These are phyloP conservation scores for Anastatus disparis DNA, from an alignment of 1,140 invertebrate genomes.

Conservation along the genomic window DNA sequence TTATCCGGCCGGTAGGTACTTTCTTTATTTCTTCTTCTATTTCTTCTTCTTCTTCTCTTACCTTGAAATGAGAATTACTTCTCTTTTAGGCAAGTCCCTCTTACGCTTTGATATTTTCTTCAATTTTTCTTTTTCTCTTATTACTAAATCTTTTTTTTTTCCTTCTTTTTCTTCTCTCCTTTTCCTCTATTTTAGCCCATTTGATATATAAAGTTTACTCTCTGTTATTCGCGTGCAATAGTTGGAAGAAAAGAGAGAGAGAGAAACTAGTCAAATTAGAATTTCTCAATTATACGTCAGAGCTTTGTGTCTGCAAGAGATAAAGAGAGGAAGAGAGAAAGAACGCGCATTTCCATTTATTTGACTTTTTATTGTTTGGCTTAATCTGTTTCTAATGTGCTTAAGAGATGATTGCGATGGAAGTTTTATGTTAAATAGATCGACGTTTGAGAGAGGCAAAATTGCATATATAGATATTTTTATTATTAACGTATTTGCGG, in stretches of 20 bases:
- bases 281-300: constrained; percentile 1
- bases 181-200: background rate
- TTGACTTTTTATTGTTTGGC: background rate
- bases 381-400: background rate
- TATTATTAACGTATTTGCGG: too few relatives aligned
- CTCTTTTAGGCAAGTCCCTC: background rate
- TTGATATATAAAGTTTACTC: too few relatives aligned
- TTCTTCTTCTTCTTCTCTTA: background rate
- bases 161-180: constrained; percentile 3
- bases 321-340: too few relatives aligned
- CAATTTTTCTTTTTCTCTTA: background rate
- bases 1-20: constrained; percentile 25
- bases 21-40: too few relatives aligned
- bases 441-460: background rate
- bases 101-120: background rate
- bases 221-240: too few relatives aligned
- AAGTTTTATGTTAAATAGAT: background rate
- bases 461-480: background rate
- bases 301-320: background rate
- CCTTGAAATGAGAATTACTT: background rate
- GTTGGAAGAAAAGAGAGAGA: too few relatives aligned
- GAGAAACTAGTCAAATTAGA: too few relatives aligned
- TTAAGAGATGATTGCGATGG: background rate
- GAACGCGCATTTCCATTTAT: background rate
- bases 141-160: background rate